phyloP scores from a whole-genome alignment of 1,140 invertebrate species.

The Tetramorium parvispinum region DNA sequence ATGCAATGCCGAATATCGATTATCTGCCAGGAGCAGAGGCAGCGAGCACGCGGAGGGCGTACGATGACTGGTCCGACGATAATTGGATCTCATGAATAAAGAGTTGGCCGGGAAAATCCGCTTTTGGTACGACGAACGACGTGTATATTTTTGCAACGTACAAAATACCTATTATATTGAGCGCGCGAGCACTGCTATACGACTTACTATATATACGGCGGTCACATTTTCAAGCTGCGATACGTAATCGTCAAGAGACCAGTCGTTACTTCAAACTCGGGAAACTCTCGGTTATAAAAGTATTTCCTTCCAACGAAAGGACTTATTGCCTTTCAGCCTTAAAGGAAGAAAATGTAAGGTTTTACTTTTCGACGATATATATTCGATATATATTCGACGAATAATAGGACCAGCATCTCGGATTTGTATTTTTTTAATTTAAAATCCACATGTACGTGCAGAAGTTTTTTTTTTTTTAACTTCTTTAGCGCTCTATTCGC shows the following conservation, averaged over 20 bases:
- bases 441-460: not conserved
- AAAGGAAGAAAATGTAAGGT: not conserved
- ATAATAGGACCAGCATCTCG: not conserved
- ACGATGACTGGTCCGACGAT: slow-evolving; percentile 58
- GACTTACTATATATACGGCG: not conserved
- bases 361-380: not conserved
- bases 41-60: slow-evolving; percentile 21
- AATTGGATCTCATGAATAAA: slow-evolving; percentile 67
- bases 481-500: not conserved
- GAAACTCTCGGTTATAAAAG: slow-evolving; percentile 4
- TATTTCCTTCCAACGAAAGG: not conserved
- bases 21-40: slow-evolving; percentile 66
- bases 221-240: slow-evolving; percentile 22
- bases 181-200: not conserved
- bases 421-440: not conserved
- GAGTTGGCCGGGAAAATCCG: slow-evolving; percentile 37
- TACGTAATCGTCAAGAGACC: not conserved
- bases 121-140: slow-evolving; percentile 46
- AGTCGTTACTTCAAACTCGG: slow-evolving; percentile 20
- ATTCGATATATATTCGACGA: too few species aligned
- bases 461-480: not conserved
- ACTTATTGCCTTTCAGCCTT: not conserved
- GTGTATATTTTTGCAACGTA: slow-evolving; percentile 48
- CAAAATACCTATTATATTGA: slow-evolving; percentile 55
- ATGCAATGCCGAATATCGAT: slow-evolving; percentile 69